Percentiles rank a stretch among this genome's conserved stretches.
Evolutionary conservation across 2,888 invertebrate species (phyloP).

Genomic region (Nomada goodeniana): DNA sequence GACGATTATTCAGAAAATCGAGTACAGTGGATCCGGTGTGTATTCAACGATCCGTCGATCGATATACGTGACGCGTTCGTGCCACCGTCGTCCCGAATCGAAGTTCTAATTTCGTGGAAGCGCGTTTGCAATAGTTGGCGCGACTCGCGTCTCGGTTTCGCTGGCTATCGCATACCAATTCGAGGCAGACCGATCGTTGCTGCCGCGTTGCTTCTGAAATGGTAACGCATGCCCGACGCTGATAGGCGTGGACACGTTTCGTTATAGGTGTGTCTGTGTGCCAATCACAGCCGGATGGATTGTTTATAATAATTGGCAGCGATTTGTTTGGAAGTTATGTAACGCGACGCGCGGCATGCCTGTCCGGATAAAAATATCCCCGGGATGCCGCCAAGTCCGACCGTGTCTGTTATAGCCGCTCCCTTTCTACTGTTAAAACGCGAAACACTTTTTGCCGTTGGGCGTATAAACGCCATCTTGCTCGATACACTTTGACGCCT

Average conservation of each 20-base stretch:
- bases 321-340: constrained; percentile 80
- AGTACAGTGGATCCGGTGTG: constrained; percentile 10
- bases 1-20: background rate
- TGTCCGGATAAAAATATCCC: constrained; percentile 79
- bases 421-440: constrained; percentile 61
- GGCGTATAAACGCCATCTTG: constrained; percentile 15
- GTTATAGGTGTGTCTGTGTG: constrained; percentile 12
- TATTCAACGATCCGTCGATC: constrained; percentile 10
- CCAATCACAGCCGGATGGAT: constrained; percentile 64
- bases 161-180: constrained; percentile 66
- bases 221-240: background rate
- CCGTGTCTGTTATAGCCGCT: constrained; percentile 66
- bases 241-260: background rate
- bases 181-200: constrained; percentile 51
- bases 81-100: constrained; percentile 25
- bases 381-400: constrained; percentile 72
- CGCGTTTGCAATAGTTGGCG: constrained; percentile 64
- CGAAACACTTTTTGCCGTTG: constrained; percentile 49
- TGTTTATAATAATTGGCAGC: constrained; percentile 82
- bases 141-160: constrained; percentile 56
- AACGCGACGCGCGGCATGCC: constrained; percentile 76
- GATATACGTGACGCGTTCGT: background rate
- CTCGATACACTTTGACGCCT: background rate
- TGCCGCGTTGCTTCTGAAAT: constrained; percentile 23
- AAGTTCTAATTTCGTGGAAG: constrained; percentile 67